Percentiles rank a stretch among this genome's conserved stretches.
Evolutionary conservation across 2,113 vertebrate species (phyloP).

Genomic region (Camarhynchus parvulus): DNA sequence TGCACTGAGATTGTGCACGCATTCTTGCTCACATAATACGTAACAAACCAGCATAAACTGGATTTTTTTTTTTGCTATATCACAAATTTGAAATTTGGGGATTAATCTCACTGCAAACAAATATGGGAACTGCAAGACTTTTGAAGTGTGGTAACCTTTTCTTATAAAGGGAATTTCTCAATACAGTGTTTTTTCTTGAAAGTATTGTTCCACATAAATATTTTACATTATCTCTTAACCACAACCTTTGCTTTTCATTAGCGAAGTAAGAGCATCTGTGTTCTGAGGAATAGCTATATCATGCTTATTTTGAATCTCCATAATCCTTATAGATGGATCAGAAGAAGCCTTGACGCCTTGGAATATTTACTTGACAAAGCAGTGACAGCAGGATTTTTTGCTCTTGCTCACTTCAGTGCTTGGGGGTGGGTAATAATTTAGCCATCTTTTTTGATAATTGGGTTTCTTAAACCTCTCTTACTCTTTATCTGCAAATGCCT

Average conservation of each 20-base stretch:
- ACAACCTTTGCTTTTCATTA: not conserved
- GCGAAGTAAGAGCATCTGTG: not conserved
- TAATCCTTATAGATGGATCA: not conserved
- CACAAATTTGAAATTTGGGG: not conserved
- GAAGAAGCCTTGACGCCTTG: not conserved
- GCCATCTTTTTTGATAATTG: not conserved
- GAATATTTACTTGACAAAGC: not conserved
- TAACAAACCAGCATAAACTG: not conserved
- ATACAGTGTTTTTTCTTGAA: not conserved
- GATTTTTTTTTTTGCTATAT: not conserved
- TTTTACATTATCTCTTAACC: not conserved
- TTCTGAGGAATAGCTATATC: not conserved
- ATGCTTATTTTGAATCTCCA: not conserved
- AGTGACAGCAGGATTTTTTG: not conserved
- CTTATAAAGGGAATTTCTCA: not conserved
- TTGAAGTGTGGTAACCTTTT: not conserved
- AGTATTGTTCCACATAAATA: not conserved
- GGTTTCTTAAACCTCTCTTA: not conserved
- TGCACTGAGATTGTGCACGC: not conserved
- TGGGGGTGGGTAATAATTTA: accelerated
- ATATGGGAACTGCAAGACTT: not conserved
- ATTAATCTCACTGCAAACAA: not conserved
- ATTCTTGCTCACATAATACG: not conserved
- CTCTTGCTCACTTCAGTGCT: not conserved
- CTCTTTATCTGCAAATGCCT: not conserved